Evolutionary conservation across 2,797 vertebrate genomes (phyloP).

Genomic region (Macroramphosus scolopax): DNA sequence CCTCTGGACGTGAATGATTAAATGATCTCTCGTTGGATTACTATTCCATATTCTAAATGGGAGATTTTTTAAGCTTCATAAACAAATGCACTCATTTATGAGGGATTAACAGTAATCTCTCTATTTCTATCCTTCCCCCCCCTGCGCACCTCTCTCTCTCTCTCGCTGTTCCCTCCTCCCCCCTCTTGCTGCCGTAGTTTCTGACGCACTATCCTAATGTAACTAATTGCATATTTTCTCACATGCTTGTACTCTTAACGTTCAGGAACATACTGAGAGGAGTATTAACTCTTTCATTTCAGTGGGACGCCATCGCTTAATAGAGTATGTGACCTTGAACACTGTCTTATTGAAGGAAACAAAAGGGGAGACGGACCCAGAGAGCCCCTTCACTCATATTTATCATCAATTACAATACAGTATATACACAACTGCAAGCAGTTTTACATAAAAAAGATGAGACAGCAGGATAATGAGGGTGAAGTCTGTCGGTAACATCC

Average conservation of each 20-base stretch:
- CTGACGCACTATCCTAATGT: slow-evolving; percentile 16
- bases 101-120: slow-evolving; percentile 83
- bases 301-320: slow-evolving; percentile 34
- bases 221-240: slow-evolving; percentile 15
- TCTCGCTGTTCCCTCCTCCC: slow-evolving; percentile 22
- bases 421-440: slow-evolving; percentile 29
- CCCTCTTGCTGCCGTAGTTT: slow-evolving; percentile 36
- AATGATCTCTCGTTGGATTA: slow-evolving; percentile 78
- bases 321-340: too few relatives aligned
- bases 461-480: slow-evolving; percentile 6
- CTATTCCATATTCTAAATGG: slow-evolving; percentile 86
- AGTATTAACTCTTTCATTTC: slow-evolving; percentile 3
- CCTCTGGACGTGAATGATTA: slow-evolving; percentile 71
- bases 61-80: slow-evolving; percentile 81
- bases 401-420: slow-evolving; percentile 49
- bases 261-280: slow-evolving; percentile 4
- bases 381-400: slow-evolving; percentile 24
- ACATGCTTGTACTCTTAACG: slow-evolving; percentile 8
- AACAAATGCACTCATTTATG: slow-evolving; percentile 84
- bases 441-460: slow-evolving; percentile 22
- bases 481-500: neutral
- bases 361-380: neutral
- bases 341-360: too few relatives aligned
- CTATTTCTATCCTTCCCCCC: slow-evolving; percentile 67
- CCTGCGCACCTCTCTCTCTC: slow-evolving; percentile 34